Evolutionary conservation across 2,888 invertebrate genomes (phyloP).

Genomic region (Panzeria rudis): DNA sequence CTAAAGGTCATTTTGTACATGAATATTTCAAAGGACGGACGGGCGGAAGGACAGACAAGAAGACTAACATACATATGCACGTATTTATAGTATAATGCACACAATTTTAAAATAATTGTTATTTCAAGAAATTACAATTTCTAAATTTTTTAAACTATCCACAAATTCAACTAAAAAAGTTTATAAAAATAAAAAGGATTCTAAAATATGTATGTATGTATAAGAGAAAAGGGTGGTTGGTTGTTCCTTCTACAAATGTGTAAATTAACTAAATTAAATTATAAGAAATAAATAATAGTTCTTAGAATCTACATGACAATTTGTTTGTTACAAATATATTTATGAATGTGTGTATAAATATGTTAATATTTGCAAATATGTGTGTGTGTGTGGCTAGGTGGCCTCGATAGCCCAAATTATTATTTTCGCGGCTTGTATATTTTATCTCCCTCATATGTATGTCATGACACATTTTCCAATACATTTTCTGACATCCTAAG

Average conservation of each 20-base stretch:
- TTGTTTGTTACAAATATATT: slow-evolving; percentile 20
- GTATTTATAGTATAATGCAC: slow-evolving; percentile 73
- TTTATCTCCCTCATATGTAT: no score
- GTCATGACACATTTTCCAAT: no score
- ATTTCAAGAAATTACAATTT: slow-evolving; percentile 66
- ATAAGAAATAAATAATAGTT: slow-evolving; percentile 71
- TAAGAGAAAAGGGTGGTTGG: background rate
- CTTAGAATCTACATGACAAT: slow-evolving; percentile 52
- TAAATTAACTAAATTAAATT: slow-evolving; percentile 69
- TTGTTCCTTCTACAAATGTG: slow-evolving; percentile 40
- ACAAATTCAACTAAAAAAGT: slow-evolving; percentile 74
- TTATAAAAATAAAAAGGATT: slow-evolving; percentile 47
- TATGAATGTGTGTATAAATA: slow-evolving; percentile 10
- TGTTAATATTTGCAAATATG: no score
- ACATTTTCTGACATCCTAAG: no score
- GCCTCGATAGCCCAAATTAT: no score
- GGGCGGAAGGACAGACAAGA: slow-evolving; percentile 1
- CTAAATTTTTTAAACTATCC: slow-evolving; percentile 71
- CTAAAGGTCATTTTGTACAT: background rate
- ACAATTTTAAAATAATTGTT: slow-evolving; percentile 70
- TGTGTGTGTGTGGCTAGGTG: slow-evolving; percentile 16
- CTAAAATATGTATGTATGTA: slow-evolving; percentile 36
- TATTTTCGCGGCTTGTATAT: slow-evolving; percentile 38
- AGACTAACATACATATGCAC: slow-evolving; percentile 54
- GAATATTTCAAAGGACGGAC: background rate